phyloP scores from a whole-genome alignment of 1,140 invertebrate genomes.

The Drosophila nigromelanica region DNA sequence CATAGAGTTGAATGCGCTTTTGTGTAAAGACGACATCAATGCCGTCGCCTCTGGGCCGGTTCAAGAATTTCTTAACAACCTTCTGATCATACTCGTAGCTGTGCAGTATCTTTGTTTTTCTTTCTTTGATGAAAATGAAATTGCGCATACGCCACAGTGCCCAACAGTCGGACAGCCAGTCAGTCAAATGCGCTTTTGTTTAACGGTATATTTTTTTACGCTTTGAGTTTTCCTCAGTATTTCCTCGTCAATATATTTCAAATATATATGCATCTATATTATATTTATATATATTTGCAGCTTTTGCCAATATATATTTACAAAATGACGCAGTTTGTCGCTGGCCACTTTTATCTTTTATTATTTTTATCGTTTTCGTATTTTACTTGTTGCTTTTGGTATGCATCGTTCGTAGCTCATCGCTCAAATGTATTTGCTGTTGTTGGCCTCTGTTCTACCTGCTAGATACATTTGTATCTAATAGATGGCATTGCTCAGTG shows the following conservation, averaged over 20 bases:
- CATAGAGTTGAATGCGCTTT: constrained; percentile 42
- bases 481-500: constrained; percentile 39
- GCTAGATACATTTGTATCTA: constrained; percentile 56
- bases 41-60: constrained; percentile 53
- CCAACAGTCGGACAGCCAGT: constrained; percentile 18
- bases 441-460: constrained; percentile 51
- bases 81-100: constrained; percentile 19
- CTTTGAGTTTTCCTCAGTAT: constrained; percentile 27
- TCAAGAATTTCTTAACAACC: constrained; percentile 61
- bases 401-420: constrained; percentile 48
- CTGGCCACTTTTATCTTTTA: constrained; percentile 34
- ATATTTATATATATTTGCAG: constrained; percentile 9
- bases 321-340: constrained; percentile 71
- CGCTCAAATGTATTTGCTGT: constrained; percentile 22
- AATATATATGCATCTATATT: not conserved
- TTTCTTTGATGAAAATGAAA: constrained; percentile 62
- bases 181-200: constrained; percentile 59
- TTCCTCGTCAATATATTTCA: constrained; percentile 17
- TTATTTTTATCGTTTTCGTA: constrained; percentile 21
- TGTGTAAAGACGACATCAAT: constrained; percentile 22
- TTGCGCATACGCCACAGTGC: constrained; percentile 70
- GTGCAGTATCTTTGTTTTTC: constrained; percentile 48
- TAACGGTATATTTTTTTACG: constrained; percentile 58
- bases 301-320: constrained; percentile 49
- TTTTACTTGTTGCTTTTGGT: constrained; percentile 73